phyloP scores from a whole-genome alignment of 2,797 vertebrate species.

The Delichon dasypus region DNA sequence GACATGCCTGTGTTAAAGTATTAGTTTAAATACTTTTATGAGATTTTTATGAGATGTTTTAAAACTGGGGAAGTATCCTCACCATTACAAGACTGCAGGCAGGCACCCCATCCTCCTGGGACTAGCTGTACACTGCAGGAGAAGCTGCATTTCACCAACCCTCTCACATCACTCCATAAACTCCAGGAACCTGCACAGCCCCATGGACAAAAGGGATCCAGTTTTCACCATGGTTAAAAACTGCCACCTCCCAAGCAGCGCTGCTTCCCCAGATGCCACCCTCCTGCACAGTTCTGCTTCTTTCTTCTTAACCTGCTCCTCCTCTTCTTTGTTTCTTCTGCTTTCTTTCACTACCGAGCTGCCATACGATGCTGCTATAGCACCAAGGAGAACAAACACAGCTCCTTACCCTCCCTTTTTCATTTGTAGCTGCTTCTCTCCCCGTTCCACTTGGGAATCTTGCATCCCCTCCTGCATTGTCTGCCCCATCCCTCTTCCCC shows the following conservation, averaged over 20 bases:
- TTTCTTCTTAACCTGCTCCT: background rate
- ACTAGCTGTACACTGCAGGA: background rate
- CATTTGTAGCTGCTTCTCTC: background rate
- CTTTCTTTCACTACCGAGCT: background rate
- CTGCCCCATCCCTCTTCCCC: background rate
- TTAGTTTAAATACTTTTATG: background rate
- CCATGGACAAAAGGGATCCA: background rate
- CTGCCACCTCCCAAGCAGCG: background rate
- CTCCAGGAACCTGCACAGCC: background rate
- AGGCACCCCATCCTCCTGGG: background rate
- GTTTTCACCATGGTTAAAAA: background rate
- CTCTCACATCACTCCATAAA: accelerated
- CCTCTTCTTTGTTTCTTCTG: background rate
- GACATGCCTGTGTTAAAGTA: background rate
- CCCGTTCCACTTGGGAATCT: background rate
- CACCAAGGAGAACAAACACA: background rate
- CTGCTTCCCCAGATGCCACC: background rate
- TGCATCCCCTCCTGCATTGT: background rate
- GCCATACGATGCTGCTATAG: background rate
- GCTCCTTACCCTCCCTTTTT: background rate
- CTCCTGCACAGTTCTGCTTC: background rate
- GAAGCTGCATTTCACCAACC: background rate
- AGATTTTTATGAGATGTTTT: background rate
- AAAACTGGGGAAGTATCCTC: background rate
- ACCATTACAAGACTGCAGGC: background rate